Conservation (phyloP, 1,140 invertebrate genomes). For the Drosophila yakuba region DNA sequence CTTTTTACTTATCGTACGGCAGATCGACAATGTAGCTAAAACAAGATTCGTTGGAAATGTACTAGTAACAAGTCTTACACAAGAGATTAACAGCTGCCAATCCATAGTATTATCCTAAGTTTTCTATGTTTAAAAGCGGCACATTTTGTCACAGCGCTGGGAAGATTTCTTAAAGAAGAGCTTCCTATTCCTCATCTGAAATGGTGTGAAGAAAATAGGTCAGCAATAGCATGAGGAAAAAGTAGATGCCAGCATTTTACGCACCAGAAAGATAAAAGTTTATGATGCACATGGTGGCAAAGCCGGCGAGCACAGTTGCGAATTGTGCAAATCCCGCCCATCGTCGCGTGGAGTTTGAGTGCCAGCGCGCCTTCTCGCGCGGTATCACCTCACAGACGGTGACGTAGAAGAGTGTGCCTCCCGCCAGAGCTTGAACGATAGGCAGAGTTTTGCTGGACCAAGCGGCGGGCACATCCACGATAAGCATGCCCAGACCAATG, state of each 20-base stretch:
- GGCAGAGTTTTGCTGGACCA: conserved; percentile 86
- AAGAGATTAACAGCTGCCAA: conserved; percentile 32
- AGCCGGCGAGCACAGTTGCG: conserved; percentile 86
- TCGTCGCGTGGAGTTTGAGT: conserved; percentile 85
- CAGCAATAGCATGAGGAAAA: neutral
- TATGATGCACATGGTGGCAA: conserved; percentile 87
- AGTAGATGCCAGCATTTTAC: conserved; percentile 1
- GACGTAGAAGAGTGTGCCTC: conserved; percentile 96
- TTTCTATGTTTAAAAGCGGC: conserved; percentile 2
- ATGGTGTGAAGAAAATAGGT: neutral
- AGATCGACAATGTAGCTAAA: neutral
- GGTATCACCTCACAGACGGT: conserved; percentile 96
- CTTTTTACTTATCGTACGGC: conserved; percentile 2
- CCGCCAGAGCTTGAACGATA: conserved; percentile 91
- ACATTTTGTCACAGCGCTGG: conserved; percentile 34
- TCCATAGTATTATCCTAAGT: conserved; percentile 3
- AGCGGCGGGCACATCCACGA: conserved; percentile 85
- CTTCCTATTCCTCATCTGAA: conserved; percentile 48
- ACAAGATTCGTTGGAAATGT: conserved; percentile 14
- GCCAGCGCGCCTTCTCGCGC: conserved; percentile 89
- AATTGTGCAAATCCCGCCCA: conserved; percentile 88
- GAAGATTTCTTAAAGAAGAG: neutral
- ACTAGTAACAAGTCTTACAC: neutral
- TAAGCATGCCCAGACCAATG: conserved; percentile 88
- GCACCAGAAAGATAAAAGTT: conserved; percentile 85